phyloP scores from a whole-genome alignment of 2,888 invertebrate genomes.

The Hemaris fuciformis region DNA sequence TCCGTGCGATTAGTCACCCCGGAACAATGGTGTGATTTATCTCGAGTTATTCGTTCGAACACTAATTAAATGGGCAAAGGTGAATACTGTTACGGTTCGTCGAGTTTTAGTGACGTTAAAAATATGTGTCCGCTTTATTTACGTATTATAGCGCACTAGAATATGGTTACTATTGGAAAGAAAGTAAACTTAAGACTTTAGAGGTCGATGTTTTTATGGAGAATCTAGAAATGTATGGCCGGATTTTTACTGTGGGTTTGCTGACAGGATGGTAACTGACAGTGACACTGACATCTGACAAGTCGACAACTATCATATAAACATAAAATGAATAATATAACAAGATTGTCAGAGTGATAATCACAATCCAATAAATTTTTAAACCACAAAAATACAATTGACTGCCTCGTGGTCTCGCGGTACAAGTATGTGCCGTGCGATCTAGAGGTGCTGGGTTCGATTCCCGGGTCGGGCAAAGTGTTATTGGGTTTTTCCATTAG shows the following conservation, averaged over 20 bases:
- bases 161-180: neutral
- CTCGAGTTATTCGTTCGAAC: conserved; percentile 19
- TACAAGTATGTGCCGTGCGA: no score
- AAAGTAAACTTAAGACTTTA: neutral
- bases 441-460: no score
- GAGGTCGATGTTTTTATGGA: neutral
- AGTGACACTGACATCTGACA: neutral
- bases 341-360: no score
- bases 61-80: conserved; percentile 8
- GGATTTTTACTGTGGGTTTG: neutral
- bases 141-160: neutral
- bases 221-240: neutral
- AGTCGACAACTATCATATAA: neutral
- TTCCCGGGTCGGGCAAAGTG: no score
- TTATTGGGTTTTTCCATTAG: no score
- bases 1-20: conserved; percentile 36
- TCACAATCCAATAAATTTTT: no score
- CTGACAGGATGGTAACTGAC: neutral
- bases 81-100: neutral
- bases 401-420: no score
- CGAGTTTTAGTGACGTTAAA: neutral
- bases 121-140: neutral
- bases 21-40: conserved; percentile 24
- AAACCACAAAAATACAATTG: no score
- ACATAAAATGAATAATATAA: no score